Conservation (phyloP, 2,113 vertebrate species). For the Coreoperca whiteheadi region DNA sequence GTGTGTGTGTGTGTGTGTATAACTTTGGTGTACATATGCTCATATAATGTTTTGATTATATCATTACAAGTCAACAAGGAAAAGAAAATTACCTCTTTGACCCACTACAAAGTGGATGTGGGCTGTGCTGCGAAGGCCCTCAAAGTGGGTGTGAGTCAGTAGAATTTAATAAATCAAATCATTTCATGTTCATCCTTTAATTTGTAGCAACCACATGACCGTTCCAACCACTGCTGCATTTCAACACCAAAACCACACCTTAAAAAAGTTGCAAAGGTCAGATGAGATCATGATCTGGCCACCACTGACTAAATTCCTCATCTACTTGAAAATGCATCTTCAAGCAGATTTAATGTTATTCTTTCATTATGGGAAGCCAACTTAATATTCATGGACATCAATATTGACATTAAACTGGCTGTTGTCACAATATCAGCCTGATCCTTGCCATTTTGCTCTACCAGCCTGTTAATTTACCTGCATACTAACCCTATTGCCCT, state of each 20-base stretch:
- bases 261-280: conserved; percentile 49
- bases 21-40: conserved; percentile 9
- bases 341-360: neutral
- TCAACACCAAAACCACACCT: conserved; percentile 27
- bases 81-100: conserved; percentile 67
- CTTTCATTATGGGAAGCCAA: conserved; percentile 7
- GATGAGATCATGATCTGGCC: conserved; percentile 33
- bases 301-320: conserved; percentile 20
- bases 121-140: conserved; percentile 40
- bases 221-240: conserved; percentile 31
- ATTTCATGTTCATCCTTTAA: conserved; percentile 61
- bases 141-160: conserved; percentile 49
- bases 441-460: too few species aligned
- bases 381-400: conserved; percentile 16
- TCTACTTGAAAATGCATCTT: conserved; percentile 8
- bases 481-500: too few species aligned
- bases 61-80: conserved; percentile 52
- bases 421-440: too few species aligned
- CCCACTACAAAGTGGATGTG: conserved; percentile 53
- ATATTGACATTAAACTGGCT: neutral
- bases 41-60: conserved; percentile 41
- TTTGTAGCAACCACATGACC: conserved; percentile 43
- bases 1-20: conserved; percentile 21
- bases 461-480: too few species aligned
- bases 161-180: conserved; percentile 52